phyloP scores from a whole-genome alignment of 2,888 invertebrate species.

The Cryptus armator region DNA sequence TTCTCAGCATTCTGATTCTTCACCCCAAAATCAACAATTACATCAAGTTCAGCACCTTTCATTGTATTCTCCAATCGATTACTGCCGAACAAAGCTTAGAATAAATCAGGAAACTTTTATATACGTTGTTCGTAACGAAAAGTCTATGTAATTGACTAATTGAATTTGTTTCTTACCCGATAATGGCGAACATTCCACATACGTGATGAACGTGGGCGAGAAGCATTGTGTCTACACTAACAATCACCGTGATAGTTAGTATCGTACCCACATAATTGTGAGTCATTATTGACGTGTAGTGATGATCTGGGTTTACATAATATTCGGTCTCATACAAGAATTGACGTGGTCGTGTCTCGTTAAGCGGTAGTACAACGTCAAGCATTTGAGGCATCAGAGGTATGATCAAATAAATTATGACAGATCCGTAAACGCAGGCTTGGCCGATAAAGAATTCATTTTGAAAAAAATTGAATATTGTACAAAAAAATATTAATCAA shows the following conservation, averaged over 20 bases:
- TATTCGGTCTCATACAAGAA: constrained; percentile 66
- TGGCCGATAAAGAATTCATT: neutral
- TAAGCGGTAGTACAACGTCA: constrained; percentile 63
- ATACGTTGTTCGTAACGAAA: neutral
- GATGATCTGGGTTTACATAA: constrained; percentile 59
- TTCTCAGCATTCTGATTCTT: constrained; percentile 33
- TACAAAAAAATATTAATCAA: neutral
- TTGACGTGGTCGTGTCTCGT: constrained; percentile 61
- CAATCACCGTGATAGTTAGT: constrained; percentile 42
- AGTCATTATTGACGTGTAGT: constrained; percentile 61
- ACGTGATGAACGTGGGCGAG: constrained; percentile 64
- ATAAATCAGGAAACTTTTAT: neutral
- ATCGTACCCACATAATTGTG: constrained; percentile 65
- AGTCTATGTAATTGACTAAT: neutral
- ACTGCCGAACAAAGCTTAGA: constrained; percentile 12
- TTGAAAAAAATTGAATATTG: neutral
- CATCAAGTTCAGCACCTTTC: constrained; percentile 1
- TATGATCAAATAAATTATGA: constrained; percentile 58
- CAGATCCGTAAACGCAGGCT: constrained; percentile 47
- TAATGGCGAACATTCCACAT: constrained; percentile 64
- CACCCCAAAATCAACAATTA: neutral
- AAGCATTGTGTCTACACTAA: constrained; percentile 61
- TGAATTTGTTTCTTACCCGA: constrained; percentile 54
- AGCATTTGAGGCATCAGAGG: constrained; percentile 64
- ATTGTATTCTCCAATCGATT: constrained; percentile 52